Base-by-base conservation (phyloP, 2,888 invertebrate species). In the Chymomyza caudatula region DNA sequence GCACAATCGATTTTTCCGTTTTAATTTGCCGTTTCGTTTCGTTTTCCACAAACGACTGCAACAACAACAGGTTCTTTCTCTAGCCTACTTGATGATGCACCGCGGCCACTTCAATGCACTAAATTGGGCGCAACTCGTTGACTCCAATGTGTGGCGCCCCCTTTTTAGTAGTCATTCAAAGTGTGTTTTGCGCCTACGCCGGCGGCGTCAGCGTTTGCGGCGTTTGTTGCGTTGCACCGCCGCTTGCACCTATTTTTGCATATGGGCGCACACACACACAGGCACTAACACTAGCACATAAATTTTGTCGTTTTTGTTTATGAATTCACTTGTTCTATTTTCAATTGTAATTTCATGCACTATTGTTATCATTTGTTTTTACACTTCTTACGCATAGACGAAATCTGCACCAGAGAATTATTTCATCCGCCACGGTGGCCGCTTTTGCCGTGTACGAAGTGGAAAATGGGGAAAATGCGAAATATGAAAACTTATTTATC, bases 1-100 rank as follows among this genome's bases (percentile, higher is more conserved):
- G 78, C 78, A 73, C 85, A 88, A 88, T 88, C 88, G 88, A 88
- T 88, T 88, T 88, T 88, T 88, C 78, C 77, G 74, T 72, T 51
- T 20, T 49, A 60, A 54, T 56, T 59, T 54, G 52, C 44, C 19
- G 59, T 58, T 25, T 44, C 52, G 51, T 51, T 68, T 71, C 22
- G 53, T 47, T 69, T 61, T 67, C 54, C 59, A 60, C 63, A 44
- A 55, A 55, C 20, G 19, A 37, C 58, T 67, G 47, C 60, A 67
- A 76, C 75, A 77, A 78, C 86, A 81, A 79, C 77, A 76, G 78
- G 84, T 78, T 76, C 72, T 65, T 64, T 55, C 22, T 29, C n/a
- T 53, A 25, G 25, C 25, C 53, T n/a, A 29, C 19, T 37, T 29
- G 17, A 13, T 57, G 47, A 47, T 37, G 29, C 47, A 17, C 19